Conservation (phyloP, 2,888 invertebrate species). For the Geotrupes spiniger region DNA sequence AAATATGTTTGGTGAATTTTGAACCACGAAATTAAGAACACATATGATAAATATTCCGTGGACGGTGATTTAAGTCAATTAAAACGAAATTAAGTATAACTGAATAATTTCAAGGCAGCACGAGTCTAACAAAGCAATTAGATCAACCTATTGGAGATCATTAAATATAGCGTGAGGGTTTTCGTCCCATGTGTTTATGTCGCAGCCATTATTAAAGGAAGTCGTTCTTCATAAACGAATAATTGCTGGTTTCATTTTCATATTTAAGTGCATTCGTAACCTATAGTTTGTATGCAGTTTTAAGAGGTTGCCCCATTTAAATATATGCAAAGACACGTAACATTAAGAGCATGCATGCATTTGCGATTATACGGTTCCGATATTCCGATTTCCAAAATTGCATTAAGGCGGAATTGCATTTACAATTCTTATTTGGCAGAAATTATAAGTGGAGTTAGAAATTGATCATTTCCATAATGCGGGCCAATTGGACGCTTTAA, state of each 20-base stretch:
- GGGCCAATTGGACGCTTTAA: too few relatives aligned
- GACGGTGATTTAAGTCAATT: slow-evolving; percentile 3
- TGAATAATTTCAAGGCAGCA: slow-evolving; percentile 24
- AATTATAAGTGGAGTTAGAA: too few relatives aligned
- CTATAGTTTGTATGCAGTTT: slow-evolving; percentile 11
- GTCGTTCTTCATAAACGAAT: slow-evolving; percentile 33
- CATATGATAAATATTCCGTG: too few relatives aligned
- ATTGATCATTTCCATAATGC: too few relatives aligned
- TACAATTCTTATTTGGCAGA: slow-evolving; percentile 6
- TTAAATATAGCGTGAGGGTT: slow-evolving; percentile 23
- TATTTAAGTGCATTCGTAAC: slow-evolving; percentile 12
- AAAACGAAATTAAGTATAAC: slow-evolving; percentile 19
- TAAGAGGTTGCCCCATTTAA: slow-evolving; percentile 6
- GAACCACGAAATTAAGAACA: too few relatives aligned
- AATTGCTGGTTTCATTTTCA: slow-evolving; percentile 26
- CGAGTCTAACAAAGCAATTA: slow-evolving; percentile 18
- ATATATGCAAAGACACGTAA: slow-evolving; percentile 11
- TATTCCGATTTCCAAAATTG: slow-evolving; percentile 12
- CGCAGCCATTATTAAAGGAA: slow-evolving; percentile 32
- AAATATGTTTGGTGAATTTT: too few relatives aligned
- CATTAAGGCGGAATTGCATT: slow-evolving; percentile 12
- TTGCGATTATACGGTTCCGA: slow-evolving; percentile 3
- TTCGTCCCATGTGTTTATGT: slow-evolving; percentile 23
- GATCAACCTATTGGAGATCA: slow-evolving; percentile 12
- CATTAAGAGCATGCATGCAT: slow-evolving; percentile 5